Evolutionary conservation across 2,888 invertebrate species (phyloP), one percentile per base, ranked within the genome.

Genomic region (Arge pagana): DNA sequence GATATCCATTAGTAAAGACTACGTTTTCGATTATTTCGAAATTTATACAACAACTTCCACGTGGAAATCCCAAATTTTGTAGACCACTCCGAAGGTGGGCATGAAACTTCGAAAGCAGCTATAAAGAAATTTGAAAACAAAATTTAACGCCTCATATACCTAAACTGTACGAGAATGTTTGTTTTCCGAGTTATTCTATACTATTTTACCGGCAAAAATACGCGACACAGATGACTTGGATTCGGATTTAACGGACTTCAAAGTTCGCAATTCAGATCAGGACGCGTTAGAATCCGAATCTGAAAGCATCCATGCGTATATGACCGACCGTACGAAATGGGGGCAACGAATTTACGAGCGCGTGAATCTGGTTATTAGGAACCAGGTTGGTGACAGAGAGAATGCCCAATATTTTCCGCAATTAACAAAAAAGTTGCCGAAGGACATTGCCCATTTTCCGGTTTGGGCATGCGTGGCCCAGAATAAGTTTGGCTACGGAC

Each of bases 381-480:
- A 40, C 4, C 26, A 49, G 30, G 11, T 42, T 23, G 42, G 42
- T 6, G 23, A 50, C 13, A 21, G 48, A 7, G 49, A 49, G 7
- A 50, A 53, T 50, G 49, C 42, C 6, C 39, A 53, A 19, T 30
- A 30, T 31, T 30, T 42, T 13, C 50, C 43, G 1, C 11, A 7
- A 16, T 23, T 53, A 11, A 24, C 30, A 24, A 28, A 50, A 7
- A 28, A 28, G 30, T 28, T 53, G 21, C 21, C 18, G 33, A 30
- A 16, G n/a, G 53, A 53, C 23, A 1, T 50, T 8, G 23, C 6
- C 11, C 13, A 23, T 10, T 26, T 52, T n/a, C 36, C 54, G 10
- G 5, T 54, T 11, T 54, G 54, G 54, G 48, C 54, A 2, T 41
- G 37, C 13, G 39, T 54, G 16, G 18, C 26, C 8, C 37, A 51